These are phyloP conservation scores for Lissocephala sabroskyi DNA, from an alignment of 2,888 invertebrate species.

Conservation along the genomic window DNA sequence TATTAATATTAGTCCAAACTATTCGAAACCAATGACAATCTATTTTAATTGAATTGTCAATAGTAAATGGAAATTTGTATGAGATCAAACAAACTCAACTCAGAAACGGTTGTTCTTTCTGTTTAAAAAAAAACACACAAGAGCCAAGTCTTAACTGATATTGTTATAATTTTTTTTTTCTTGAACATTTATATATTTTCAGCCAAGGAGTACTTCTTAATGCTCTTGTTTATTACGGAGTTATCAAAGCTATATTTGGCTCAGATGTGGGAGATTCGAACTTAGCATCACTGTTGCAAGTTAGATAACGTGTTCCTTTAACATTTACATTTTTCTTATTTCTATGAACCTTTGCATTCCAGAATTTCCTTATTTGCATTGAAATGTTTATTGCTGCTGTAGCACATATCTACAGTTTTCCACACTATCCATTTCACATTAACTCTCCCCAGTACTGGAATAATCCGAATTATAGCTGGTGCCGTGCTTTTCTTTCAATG, in stretches of 20 bases:
- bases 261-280: conserved; percentile 80
- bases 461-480: conserved; percentile 75
- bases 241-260: conserved; percentile 84
- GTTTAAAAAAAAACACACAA: no score
- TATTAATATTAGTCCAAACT: no score
- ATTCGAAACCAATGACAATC: no score
- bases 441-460: conserved; percentile 75
- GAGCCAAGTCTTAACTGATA: no score
- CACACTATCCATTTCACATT: conserved; percentile 87
- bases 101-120: no score
- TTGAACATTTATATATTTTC: conserved; percentile 64
- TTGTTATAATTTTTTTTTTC: no score
- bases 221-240: conserved; percentile 85
- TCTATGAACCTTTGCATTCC: no score
- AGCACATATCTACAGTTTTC: conserved; percentile 96
- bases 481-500: conserved; percentile 90
- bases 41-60: no score
- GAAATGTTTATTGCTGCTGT: conserved; percentile 98
- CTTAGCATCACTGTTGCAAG: conserved; percentile 88
- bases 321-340: background rate
- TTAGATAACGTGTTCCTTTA: conserved; percentile 60
- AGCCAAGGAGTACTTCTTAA: conserved; percentile 95
- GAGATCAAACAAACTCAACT: no score
- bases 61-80: no score
- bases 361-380: conserved; percentile 97